Base-by-base conservation (phyloP, 2,113 vertebrate genomes). In the Urocolius indicus region DNA sequence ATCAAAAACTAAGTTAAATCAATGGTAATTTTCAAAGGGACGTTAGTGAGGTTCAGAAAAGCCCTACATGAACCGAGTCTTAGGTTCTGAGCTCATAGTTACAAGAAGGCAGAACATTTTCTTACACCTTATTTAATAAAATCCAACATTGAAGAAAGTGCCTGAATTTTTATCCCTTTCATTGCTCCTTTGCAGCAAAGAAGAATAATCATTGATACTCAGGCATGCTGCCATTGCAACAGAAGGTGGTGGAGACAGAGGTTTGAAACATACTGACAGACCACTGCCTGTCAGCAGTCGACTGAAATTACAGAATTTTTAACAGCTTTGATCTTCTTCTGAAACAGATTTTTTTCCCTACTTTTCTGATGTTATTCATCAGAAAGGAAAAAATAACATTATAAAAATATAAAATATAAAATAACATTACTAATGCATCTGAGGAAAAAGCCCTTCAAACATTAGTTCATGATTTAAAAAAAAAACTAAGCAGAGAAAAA, bases 221-320 rank as follows among this genome's bases (percentile, higher is more conserved):
- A 84, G 89, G 84, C 84, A 84, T 0, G 0, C 32, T 91, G 80
- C 89, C 84, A 87, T 11, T 84, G 71, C 78, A 91, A 87, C 77
- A 95, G 84, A 95, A 84, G 78, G 91, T 66, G 71, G 27, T 51
- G 22, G 78, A 92, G 58, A 93, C 36, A 82, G 49, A 84, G 59
- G 63, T 62, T 85, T 58, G 36, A 38, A 79, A 89, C 78, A 91
- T 38, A 46, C 87, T 82, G 69, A 93, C 62, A 90, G 91, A 92
- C 73, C 69, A 61, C 62, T 92, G 91, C 90, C 48, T 84, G 65
- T 65, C 87, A 91, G 80, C 45, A 61, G 34, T 61, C 0, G 0
- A 62, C 22, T 69, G 38, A 59, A 86, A 75, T 68, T 84, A 90
- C 65, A 81, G 76, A 32, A 80, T 90, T 93, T 75, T 84, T 87